phyloP scores from a whole-genome alignment of 2,888 invertebrate species.

The Trachelus stipa region DNA sequence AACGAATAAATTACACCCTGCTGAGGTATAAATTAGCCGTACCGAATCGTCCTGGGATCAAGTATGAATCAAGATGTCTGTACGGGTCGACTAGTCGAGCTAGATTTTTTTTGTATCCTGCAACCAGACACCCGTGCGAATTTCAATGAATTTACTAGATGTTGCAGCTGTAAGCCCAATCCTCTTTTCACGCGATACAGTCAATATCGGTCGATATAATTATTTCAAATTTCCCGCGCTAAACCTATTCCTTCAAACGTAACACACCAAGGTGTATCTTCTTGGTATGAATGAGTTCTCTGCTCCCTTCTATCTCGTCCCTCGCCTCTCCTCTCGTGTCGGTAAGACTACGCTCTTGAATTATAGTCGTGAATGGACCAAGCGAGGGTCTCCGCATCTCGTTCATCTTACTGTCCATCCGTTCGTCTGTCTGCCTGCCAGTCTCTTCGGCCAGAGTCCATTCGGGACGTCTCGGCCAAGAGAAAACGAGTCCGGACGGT shows the following conservation, averaged over 20 bases:
- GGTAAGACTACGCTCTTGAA: constrained; percentile 18
- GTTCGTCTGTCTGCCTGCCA: background rate
- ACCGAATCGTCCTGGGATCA: background rate
- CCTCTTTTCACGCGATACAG: background rate
- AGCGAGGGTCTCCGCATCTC: constrained; percentile 15
- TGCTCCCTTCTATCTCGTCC: background rate
- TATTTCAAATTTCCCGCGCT: background rate
- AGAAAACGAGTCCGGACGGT: background rate
- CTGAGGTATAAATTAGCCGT: background rate
- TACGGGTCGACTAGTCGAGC: background rate
- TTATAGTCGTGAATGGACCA: constrained; percentile 43
- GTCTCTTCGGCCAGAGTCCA: background rate
- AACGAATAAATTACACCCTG: background rate
- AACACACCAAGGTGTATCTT: background rate
- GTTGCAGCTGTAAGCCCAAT: background rate
- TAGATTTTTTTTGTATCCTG: background rate
- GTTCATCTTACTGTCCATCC: constrained; percentile 8
- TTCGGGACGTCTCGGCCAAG: background rate
- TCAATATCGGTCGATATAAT: background rate
- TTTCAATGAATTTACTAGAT: background rate
- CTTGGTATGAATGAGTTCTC: constrained; percentile 33
- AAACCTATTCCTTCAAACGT: background rate
- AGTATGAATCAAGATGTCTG: background rate
- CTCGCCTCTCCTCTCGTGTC: background rate
- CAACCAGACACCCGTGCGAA: background rate